Percentiles rank a stretch among this genome's conserved stretches.
Evolutionary conservation across 2,113 vertebrate genomes (phyloP).

Genomic region (Tichodroma muraria): DNA sequence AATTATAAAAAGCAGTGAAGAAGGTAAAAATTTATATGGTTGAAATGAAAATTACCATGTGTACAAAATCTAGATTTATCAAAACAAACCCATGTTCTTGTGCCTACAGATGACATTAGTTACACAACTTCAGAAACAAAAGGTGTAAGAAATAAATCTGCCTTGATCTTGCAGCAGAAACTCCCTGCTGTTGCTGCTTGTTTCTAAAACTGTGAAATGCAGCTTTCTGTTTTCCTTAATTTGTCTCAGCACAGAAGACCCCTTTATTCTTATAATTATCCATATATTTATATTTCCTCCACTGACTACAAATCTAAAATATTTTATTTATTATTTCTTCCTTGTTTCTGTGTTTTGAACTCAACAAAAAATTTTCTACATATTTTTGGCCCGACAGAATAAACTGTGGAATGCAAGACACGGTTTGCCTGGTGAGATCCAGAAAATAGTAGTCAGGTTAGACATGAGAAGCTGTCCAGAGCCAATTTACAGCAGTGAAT

Average conservation of each 20-base stretch:
- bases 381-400: neutral
- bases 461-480: conserved; percentile 35
- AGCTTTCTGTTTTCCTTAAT: neutral
- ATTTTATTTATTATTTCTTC: neutral
- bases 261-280: neutral
- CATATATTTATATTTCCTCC: neutral
- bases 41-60: neutral
- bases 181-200: neutral
- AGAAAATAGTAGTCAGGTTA: neutral
- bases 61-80: neutral
- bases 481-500: neutral
- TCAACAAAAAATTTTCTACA: neutral
- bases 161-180: neutral
- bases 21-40: neutral
- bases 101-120: neutral
- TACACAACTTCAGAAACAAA: neutral
- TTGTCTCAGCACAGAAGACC: neutral
- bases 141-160: neutral
- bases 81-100: neutral
- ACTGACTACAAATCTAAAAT: neutral
- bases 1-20: neutral
- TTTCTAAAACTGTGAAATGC: neutral
- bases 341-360: neutral
- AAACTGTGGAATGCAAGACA: neutral
- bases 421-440: neutral